Base-by-base conservation (phyloP, 1,140 invertebrate species). In the Macrotrachela quadricornifera region DNA sequence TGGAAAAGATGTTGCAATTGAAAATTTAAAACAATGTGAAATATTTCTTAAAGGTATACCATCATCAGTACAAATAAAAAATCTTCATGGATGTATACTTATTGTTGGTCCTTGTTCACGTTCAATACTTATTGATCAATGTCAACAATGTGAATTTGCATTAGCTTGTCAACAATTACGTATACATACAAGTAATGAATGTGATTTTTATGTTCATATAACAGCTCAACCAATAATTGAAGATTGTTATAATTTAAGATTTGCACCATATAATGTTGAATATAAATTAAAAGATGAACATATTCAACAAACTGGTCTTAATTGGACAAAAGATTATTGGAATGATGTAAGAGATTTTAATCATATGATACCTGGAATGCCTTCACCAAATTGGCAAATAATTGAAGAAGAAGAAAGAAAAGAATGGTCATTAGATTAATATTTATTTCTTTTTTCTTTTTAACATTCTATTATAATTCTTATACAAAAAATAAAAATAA, bases 201-300 rank as follows among this genome's bases (percentile, higher is more conserved):
- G 80, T 58, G 74, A 80, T 49, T 79, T 94, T 64, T 92, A 90
- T 69, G 72, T 92, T 52, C 83, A 90, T 67, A 84, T 92, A 1
- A 86, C 83, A 0, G 90, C 85, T 61, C 78, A 83, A 62, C 83
- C 85, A 13, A 92, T 96, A 50, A 85, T 96, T 60, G 88, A 95
- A 71, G 85, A 91, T 66, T 86, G 80, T 62, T 75, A 69, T 14
- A 68, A 76, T 38, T 78, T 92, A 47, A 67, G 72, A 21, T 79
- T 91, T 61, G 85, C 81, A 21, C 83, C 83, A 36, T 92, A 85
- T 59, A 83, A 80, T 61, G 82, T 80, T 71, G 70, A 74, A n/a
- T 90, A 90, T 62, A 56, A 59, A 14, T 59, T 60, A 9, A 54
- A 86, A 51, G 76, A 80, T 50, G 74, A 77, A 51, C 78, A 87